phyloP scores from a whole-genome alignment of 1,140 invertebrate species.

The Drosophila varians region DNA sequence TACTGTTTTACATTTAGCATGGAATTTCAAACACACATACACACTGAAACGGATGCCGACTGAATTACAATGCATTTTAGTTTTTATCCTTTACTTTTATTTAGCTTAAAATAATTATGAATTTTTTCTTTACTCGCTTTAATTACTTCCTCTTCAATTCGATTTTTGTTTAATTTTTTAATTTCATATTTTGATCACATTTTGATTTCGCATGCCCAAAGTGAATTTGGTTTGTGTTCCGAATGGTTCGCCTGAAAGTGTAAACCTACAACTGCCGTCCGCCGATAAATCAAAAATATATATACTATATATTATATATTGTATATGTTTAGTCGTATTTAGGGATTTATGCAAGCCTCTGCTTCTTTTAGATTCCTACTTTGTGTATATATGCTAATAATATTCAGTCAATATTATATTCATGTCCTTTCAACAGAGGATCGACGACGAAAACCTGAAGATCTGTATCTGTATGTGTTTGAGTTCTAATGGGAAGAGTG shows the following conservation, averaged over 20 bases:
- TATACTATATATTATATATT: slow-evolving; percentile 22
- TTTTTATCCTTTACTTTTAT: slow-evolving; percentile 29
- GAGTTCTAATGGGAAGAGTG: slow-evolving; percentile 53
- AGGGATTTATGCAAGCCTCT: slow-evolving; percentile 56
- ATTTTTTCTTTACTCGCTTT: slow-evolving; percentile 26
- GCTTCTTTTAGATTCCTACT: slow-evolving; percentile 29
- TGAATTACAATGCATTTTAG: slow-evolving; percentile 75
- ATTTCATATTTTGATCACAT: slow-evolving; percentile 71
- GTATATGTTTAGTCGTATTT: slow-evolving; percentile 48
- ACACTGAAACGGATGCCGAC: slow-evolving; percentile 72
- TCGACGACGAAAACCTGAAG: slow-evolving; percentile 43
- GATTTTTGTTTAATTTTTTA: slow-evolving; percentile 44
- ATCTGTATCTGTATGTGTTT: slow-evolving; percentile 14
- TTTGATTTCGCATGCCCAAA: slow-evolving; percentile 81
- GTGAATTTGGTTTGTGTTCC: slow-evolving; percentile 74
- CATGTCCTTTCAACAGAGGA: slow-evolving; percentile 34
- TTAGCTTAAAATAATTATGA: slow-evolving; percentile 70
- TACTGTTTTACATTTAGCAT: slow-evolving; percentile 76
- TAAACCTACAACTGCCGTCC: slow-evolving; percentile 46
- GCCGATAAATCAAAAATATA: slow-evolving; percentile 56
- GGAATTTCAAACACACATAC: slow-evolving; percentile 80
- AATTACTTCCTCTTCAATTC: slow-evolving; percentile 33
- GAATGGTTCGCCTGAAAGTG: slow-evolving; percentile 76
- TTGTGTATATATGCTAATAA: slow-evolving; percentile 64
- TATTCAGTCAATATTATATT: slow-evolving; percentile 75